Evolutionary conservation across 2,888 invertebrate genomes (phyloP), one percentile per base, ranked within the genome.

Genomic region (Priocnemis perturbator): DNA sequence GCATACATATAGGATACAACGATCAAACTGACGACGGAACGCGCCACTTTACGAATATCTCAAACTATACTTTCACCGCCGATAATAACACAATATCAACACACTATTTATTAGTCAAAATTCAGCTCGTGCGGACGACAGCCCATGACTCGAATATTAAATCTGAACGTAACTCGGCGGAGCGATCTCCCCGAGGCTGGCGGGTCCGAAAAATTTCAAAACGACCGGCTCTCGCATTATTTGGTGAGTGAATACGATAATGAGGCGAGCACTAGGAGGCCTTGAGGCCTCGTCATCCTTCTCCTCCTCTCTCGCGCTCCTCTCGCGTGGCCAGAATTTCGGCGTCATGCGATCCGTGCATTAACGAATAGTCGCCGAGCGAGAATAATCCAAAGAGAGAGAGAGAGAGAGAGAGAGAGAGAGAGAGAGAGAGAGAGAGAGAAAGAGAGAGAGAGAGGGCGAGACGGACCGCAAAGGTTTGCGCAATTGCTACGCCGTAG

Each of bases 311-410:
- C 56, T 26, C 53, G 30, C 44, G 37, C 55, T 30, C 15, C 60
- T 58, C 63, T 70, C 69, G 74, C 66, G 65, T 60, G 66, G 48
- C 60, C 68, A 63, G 64, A 67, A 77, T 73, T 74, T 75, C 66
- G 55, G 11, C 61, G 71, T 77, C 78, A 79, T 79, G 78, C 78
- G 75, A 79, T 80, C 73, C 78, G 75, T 68, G 62, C 78, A 77
- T 79, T 80, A 79, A 77, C 73, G 73, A 73, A 67, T 72, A 77
- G 71, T 62, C 64, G 7, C 23, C 55, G 21, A 55, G 26, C 23
- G 37, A 37, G 37, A 37, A 37, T 37, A 37, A 48, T 23, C n/a
- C 50, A 15, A n/a, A 5, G 50, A 20, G 50, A 26, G 19, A 17
- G 17, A 4, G 26, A 26, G 26, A 4, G 26, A 3, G 26, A 26